Conservation (phyloP, 2,113 vertebrate species). For the Megaceryle torquata region DNA sequence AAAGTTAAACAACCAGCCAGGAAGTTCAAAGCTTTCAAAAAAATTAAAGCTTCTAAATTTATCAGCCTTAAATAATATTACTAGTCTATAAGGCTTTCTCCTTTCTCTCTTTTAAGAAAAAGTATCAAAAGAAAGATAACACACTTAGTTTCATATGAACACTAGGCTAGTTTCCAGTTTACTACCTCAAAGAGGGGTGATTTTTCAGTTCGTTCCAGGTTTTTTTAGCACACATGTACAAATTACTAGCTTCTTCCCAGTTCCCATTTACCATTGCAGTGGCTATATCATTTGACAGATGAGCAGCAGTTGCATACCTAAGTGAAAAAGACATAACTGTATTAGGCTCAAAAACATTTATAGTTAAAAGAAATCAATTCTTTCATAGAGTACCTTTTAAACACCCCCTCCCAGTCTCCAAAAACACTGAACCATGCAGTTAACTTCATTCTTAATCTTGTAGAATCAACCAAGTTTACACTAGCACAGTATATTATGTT, state of each 20-base stretch:
- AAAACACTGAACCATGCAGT: not conserved
- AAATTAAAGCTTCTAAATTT: not conserved
- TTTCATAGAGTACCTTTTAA: not conserved
- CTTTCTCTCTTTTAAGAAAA: not conserved
- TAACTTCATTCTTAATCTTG: not conserved
- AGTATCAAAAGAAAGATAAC: not conserved
- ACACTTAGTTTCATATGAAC: not conserved
- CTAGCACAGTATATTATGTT: not conserved
- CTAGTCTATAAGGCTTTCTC: not conserved
- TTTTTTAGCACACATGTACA: slow-evolving; percentile 77
- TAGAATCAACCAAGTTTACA: not conserved
- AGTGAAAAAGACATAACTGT: not conserved
- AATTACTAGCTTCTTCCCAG: slow-evolving; percentile 83
- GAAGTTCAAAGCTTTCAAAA: not conserved
- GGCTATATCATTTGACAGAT: slow-evolving; percentile 80
- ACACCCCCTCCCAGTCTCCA: not conserved
- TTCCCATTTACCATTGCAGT: slow-evolving; percentile 80
- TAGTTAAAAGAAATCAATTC: not conserved
- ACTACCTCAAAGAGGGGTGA: slow-evolving; percentile 82
- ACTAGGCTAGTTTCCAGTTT: not conserved
- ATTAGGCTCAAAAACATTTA: not conserved
- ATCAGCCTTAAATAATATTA: not conserved
- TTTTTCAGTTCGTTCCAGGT: slow-evolving; percentile 78
- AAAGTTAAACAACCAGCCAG: not conserved
- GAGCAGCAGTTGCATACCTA: slow-evolving; percentile 85